A percentile compares a stretch with the other conserved stretches of the same genome.
Evolutionary conservation across 2,113 vertebrate genomes (phyloP).

Genomic region (Loxodonta africana): DNA sequence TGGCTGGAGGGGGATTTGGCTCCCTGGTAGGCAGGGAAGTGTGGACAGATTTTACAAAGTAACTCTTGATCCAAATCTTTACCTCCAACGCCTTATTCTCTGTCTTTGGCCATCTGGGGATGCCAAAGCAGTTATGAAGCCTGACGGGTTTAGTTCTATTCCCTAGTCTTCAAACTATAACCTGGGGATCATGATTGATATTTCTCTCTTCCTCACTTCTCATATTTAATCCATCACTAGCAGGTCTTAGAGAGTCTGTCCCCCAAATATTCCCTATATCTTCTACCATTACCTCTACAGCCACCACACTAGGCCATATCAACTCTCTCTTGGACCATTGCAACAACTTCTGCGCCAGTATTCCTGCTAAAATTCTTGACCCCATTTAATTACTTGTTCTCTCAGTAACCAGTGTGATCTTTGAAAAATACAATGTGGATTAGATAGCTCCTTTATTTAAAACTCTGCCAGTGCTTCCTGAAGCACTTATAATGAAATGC

Average conservation of each 20-base stretch:
- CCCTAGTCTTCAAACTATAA: conserved; percentile 12
- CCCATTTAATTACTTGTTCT: not conserved
- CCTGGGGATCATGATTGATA: not conserved
- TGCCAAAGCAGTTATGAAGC: not conserved
- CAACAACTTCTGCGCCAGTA: not conserved
- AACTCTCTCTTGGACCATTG: not conserved
- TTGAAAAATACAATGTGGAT: conserved; percentile 13
- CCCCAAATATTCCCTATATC: not conserved
- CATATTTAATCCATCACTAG: not conserved
- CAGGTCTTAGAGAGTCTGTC: not conserved
- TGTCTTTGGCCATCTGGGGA: not conserved
- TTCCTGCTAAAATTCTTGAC: not conserved
- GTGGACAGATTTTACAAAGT: conserved; percentile 51
- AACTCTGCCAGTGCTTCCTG: not conserved
- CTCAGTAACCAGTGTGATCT: not conserved
- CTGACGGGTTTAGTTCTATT: not conserved
- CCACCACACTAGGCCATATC: not conserved
- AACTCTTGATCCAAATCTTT: not conserved
- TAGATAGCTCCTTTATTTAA: conserved; percentile 4
- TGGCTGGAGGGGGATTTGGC: not conserved
- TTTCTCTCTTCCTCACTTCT: not conserved
- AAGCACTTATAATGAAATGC: not conserved
- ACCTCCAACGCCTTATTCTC: not conserved
- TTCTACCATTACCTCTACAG: not conserved
- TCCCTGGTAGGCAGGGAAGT: not conserved